These are phyloP conservation scores for Stegastes partitus DNA, from an alignment of 2,113 vertebrate genomes.

Conservation along the genomic window DNA sequence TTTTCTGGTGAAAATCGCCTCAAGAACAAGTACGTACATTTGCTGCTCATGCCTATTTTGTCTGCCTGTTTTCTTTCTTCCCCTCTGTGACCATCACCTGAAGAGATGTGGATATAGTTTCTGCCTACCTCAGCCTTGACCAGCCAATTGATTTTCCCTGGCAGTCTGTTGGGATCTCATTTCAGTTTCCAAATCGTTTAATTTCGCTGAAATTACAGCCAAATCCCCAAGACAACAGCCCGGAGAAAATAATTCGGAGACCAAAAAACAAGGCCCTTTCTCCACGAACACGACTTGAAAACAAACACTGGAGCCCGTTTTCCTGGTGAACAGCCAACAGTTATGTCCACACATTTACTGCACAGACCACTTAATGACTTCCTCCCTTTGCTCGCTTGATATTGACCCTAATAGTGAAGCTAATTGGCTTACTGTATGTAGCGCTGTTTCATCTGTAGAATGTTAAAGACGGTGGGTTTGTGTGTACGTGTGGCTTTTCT, in stretches of 20 bases:
- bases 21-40: neutral
- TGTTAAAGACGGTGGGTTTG: slow-evolving; percentile 37
- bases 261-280: slow-evolving; percentile 19
- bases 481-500: slow-evolving; percentile 35
- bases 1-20: neutral
- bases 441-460: slow-evolving; percentile 57
- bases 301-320: slow-evolving; percentile 23
- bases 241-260: slow-evolving; percentile 48
- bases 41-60: neutral
- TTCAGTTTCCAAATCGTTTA: slow-evolving; percentile 62
- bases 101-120: neutral
- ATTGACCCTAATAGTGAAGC: slow-evolving; percentile 45
- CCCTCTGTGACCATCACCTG: too few relatives aligned
- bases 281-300: slow-evolving; percentile 15
- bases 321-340: slow-evolving; percentile 20
- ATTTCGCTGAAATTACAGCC: slow-evolving; percentile 63
- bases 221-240: slow-evolving; percentile 57
- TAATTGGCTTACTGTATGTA: slow-evolving; percentile 63
- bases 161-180: slow-evolving; percentile 63
- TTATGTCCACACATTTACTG: slow-evolving; percentile 24
- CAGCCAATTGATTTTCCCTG: slow-evolving; percentile 54
- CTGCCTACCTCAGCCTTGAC: slow-evolving; percentile 31
- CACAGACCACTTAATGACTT: slow-evolving; percentile 37
- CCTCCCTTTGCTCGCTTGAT: slow-evolving; percentile 41
- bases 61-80: too few relatives aligned